phyloP scores from a whole-genome alignment of 2,888 invertebrate genomes.

The Nemotelus nigrinus region DNA sequence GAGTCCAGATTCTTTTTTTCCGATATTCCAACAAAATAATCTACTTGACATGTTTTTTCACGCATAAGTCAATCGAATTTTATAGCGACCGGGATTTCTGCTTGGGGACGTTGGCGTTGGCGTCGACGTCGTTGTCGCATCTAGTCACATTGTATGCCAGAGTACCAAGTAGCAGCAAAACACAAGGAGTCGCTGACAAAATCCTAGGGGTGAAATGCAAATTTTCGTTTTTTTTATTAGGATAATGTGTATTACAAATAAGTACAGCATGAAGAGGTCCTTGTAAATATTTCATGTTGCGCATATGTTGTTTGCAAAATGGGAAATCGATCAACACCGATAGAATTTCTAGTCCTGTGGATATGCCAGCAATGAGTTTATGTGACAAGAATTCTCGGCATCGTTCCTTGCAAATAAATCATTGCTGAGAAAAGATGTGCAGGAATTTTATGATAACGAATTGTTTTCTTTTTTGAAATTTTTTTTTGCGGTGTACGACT shows the following conservation, averaged over 20 bases:
- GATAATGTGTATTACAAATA: conserved; percentile 44
- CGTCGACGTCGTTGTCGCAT: background rate
- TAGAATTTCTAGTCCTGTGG: background rate
- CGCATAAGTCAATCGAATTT: conserved; percentile 51
- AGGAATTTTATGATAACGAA: background rate
- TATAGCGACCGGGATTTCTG: conserved; percentile 25
- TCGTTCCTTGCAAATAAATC: too few species aligned
- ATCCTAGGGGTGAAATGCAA: conserved; percentile 27
- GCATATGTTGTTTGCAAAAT: conserved; percentile 39
- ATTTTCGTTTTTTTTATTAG: conserved; percentile 44
- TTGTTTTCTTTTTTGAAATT: too few species aligned
- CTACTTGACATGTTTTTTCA: conserved; percentile 51
- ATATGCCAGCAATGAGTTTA: too few species aligned
- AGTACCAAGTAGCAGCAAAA: background rate
- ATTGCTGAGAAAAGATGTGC: background rate
- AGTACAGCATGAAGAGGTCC: conserved; percentile 20
- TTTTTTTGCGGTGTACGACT: too few species aligned
- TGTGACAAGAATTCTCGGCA: too few species aligned
- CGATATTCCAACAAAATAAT: conserved; percentile 44
- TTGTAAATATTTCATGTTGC: conserved; percentile 41
- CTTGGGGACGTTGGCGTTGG: background rate
- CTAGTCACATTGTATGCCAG: background rate
- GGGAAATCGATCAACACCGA: conserved; percentile 38
- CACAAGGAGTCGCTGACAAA: background rate
- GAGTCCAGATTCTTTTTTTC: conserved; percentile 32